Evolutionary conservation across 2,888 invertebrate genomes (phyloP), one percentile per base, ranked within the genome.

Genomic region (Camponotus fellah): DNA sequence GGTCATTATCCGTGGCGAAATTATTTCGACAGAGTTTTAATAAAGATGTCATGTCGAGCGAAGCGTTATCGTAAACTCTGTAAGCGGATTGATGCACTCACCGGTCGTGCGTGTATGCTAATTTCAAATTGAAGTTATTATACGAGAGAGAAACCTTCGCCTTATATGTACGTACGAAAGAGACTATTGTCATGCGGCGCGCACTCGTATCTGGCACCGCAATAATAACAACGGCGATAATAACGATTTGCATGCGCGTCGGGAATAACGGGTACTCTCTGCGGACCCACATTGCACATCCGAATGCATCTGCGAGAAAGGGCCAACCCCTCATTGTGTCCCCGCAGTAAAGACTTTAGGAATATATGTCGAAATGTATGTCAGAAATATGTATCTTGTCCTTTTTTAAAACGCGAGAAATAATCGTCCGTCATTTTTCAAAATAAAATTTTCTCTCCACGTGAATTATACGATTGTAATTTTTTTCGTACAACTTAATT

Each of bases 221-320:
- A 71, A 72, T 85, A 87, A 85, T 77, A 85, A 86, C 72, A 64
- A 84, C 79, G 58, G 58, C 74, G 84, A 87, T 88, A 87, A 87
- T 87, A 86, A 87, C 62, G 64, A 87, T 83, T 66, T 56, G 76
- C 74, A 26, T 71, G 46, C 56, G 65, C 9, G 10, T 8, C 53
- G 17, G 62, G 49, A 74, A 75, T 88, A 87, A 88, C 88, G 85
- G 86, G 66, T 56, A 43, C 17, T 74, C 17, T 74, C 68, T 64
- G 53, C 32, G 69, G 68, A 56, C 56, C 34, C 60, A 40, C 65
- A 40, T 37, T 17, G 46, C 17, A 64, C 3, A 10, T 58, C 17
- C 37, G 26, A 77, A 58, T 40, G 46, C 37, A 56, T 64, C 37
- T 26, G 72, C 37, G 53, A 53, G 53, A 53, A 14, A 43, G 53